These are phyloP conservation scores for Euplagia quadripunctaria DNA, from an alignment of 2,888 invertebrate genomes.

Conservation along the genomic window DNA sequence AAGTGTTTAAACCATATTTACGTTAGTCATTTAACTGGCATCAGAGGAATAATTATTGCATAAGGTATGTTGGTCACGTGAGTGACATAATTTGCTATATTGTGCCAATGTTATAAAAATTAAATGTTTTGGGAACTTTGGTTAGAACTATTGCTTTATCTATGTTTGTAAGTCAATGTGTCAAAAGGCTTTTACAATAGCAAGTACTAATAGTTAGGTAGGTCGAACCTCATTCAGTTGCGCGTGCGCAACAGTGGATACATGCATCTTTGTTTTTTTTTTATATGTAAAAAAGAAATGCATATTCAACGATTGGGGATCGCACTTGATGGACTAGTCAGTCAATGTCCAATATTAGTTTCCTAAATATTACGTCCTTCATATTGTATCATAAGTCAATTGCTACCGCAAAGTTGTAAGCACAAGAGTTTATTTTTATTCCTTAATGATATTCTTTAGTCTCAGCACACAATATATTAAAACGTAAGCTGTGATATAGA, in stretches of 20 bases:
- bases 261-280: neutral
- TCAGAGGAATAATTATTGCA: slow-evolving; percentile 17
- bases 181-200: slow-evolving; percentile 36
- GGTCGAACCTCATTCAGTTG: neutral
- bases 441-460: slow-evolving; percentile 46
- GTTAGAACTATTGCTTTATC: slow-evolving; percentile 39
- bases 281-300: neutral
- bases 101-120: slow-evolving; percentile 36
- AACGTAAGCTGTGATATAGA: slow-evolving; percentile 84
- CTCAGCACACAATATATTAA: slow-evolving; percentile 70
- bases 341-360: slow-evolving; percentile 39
- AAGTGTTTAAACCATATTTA: slow-evolving; percentile 41
- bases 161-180: slow-evolving; percentile 33
- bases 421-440: slow-evolving; percentile 43
- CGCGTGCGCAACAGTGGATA: neutral
- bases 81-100: slow-evolving; percentile 22
- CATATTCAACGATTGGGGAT: neutral
- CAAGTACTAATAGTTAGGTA: slow-evolving; percentile 6
- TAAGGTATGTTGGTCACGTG: slow-evolving; percentile 30
- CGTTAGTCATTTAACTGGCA: slow-evolving; percentile 32
- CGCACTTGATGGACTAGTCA: slow-evolving; percentile 41
- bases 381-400: slow-evolving; percentile 22
- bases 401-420: slow-evolving; percentile 22
- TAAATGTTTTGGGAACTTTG: slow-evolving; percentile 37
- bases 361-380: slow-evolving; percentile 27